These are phyloP conservation scores for Orthosia gothica DNA, from an alignment of 2,888 invertebrate species.

Conservation along the genomic window DNA sequence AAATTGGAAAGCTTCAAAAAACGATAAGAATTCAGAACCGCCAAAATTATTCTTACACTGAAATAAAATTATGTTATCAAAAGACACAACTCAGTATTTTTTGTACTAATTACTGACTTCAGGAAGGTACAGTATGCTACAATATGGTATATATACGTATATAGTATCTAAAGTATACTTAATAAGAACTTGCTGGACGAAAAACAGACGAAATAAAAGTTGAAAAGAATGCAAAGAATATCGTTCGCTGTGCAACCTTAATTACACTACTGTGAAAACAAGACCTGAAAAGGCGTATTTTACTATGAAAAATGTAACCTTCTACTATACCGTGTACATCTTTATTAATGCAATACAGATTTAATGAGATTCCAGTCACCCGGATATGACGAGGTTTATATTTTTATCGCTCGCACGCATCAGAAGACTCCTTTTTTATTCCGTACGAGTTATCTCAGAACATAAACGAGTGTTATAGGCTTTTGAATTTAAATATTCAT, in stretches of 20 bases:
- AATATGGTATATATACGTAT: no score
- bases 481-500: constrained; percentile 41
- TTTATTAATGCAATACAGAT: constrained; percentile 22
- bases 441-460: constrained; percentile 32
- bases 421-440: constrained; percentile 31
- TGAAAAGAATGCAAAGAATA: not conserved
- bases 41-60: no score
- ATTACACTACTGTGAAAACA: not conserved
- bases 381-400: constrained; percentile 28
- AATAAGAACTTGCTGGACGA: not conserved
- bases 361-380: constrained; percentile 28
- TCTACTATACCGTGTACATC: no score
- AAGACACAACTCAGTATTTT: not conserved
- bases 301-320: not conserved
- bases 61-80: no score
- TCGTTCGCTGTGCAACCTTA: not conserved
- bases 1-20: no score
- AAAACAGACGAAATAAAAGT: not conserved
- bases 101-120: not conserved
- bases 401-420: constrained; percentile 36
- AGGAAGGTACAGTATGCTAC: no score
- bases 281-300: not conserved
- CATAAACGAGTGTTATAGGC: constrained; percentile 40
- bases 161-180: not conserved
- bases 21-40: no score